Base-by-base conservation (phyloP, 2,797 vertebrate species). In the Pipistrellus kuhlii region DNA sequence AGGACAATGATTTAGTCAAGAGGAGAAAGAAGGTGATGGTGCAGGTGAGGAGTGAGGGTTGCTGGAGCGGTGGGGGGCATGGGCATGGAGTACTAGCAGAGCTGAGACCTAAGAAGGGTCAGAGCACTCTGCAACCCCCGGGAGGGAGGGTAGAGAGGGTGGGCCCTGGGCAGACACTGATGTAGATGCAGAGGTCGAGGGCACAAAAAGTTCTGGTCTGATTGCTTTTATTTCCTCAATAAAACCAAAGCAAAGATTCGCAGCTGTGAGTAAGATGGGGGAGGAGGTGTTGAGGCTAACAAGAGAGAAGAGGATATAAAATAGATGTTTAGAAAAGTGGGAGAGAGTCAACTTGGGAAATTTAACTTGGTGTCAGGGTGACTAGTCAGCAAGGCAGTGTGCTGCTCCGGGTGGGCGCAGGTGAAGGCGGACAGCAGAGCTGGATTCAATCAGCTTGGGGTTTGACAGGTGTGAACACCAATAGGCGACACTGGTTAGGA, bases 111-210 rank as follows among this genome's bases (percentile, higher is more conserved):
- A 15, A 2, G 18, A 59, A 9, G 25, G n/a, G 4, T 9, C 4
- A 27, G 10, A 12, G 15, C 3, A 46, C 9, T 5, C 14, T 0
- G 57, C 38, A 32, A 5, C 9, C 13, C 32, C 7, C 0, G 18
- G 35, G n/a, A 11, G 0, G 3, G 4, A 25, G 57, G 57, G 44
- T 57, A 30, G 15, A 8, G 32, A 38, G 55, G n/a, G 18, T 21
- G 46, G 5, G 14, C 25, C 32, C 25, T 14, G 12, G n/a, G 59
- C 35, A 35, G 13, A 23, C 5, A 11, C 30, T 1, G 25, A 8
- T 30, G 15, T 6, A 41, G 17, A 4, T 2, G 25, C 2, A 15
- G 69, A 23, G 38, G 44, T 12, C 10, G 0, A 0, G 17, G 21
- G 64, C n/a, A 32, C 64, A 66, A 10, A 17, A 62, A 35, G 62